Evolutionary conservation across 1,140 invertebrate genomes (phyloP).

Genomic region (Diachasmimorpha longicaudata): DNA sequence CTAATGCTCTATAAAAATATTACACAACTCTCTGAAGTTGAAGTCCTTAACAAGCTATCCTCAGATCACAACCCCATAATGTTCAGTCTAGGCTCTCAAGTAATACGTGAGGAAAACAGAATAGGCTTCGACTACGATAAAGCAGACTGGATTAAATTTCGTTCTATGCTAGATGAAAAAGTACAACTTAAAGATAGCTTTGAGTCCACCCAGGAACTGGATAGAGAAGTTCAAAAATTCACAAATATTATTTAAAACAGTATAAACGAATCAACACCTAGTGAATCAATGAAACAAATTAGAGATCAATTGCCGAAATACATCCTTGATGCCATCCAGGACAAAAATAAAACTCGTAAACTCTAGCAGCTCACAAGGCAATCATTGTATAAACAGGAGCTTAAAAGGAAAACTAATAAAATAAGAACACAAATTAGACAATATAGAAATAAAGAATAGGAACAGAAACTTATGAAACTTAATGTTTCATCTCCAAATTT

Average conservation of each 20-base stretch:
- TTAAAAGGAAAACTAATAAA: neutral
- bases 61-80: constrained; percentile 6
- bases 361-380: neutral
- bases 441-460: neutral
- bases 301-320: neutral
- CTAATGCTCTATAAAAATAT: neutral
- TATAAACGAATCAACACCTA: neutral
- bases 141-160: neutral
- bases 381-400: neutral
- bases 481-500: no score
- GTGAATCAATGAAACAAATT: neutral
- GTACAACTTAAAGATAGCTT: neutral
- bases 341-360: neutral
- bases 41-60: neutral
- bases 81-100: neutral
- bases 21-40: neutral
- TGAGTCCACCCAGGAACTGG: neutral
- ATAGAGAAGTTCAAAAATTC: neutral
- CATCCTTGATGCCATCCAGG: neutral
- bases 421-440: neutral
- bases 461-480: neutral
- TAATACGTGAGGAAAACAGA: neutral
- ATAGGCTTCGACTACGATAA: neutral
- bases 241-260: neutral
- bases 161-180: neutral